A percentile compares a stretch with the other conserved stretches of the same genome.
phyloP scores from a whole-genome alignment of 1,140 invertebrate genomes.

The Aphaenogaster floridana region DNA sequence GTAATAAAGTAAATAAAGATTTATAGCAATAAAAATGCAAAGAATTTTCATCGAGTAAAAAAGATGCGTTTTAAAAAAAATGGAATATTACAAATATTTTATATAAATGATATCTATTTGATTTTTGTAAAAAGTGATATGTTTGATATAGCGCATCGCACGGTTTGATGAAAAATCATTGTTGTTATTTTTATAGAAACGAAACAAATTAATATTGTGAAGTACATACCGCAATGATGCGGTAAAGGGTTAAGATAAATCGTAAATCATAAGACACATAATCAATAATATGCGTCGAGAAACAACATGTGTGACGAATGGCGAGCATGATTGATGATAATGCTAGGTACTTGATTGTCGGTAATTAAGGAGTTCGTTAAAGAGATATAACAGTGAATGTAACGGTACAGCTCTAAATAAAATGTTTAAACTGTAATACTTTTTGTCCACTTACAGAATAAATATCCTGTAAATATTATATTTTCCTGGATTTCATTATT shows the following conservation, averaged over 20 bases:
- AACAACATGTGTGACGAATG: slow-evolving; percentile 44
- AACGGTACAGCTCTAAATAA: slow-evolving; percentile 43
- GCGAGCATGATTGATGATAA: slow-evolving; percentile 52
- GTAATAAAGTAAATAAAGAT: slow-evolving; percentile 7
- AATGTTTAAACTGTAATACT: slow-evolving; percentile 73
- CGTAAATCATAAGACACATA: slow-evolving; percentile 53
- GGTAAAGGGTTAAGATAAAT: slow-evolving; percentile 55
- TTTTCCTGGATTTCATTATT: slow-evolving; percentile 10
- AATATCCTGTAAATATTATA: slow-evolving; percentile 72
- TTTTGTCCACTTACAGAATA: slow-evolving; percentile 74
- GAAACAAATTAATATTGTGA: background rate
- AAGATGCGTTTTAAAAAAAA: background rate
- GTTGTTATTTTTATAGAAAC: slow-evolving; percentile 45
- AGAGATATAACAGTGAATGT: slow-evolving; percentile 65
- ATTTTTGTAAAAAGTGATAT: background rate
- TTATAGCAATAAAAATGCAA: slow-evolving; percentile 1
- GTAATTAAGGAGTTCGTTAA: slow-evolving; percentile 65
- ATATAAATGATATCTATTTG: slow-evolving; percentile 9
- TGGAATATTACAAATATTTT: slow-evolving; percentile 11
- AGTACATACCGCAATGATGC: background rate
- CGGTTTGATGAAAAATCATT: slow-evolving; percentile 7
- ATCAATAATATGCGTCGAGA: slow-evolving; percentile 37
- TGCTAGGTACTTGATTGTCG: slow-evolving; percentile 49
- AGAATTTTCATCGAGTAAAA: slow-evolving; percentile 12
- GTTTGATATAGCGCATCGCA: background rate